Evolutionary conservation across 2,797 vertebrate species (phyloP).

Genomic region (Sparus aurata): DNA sequence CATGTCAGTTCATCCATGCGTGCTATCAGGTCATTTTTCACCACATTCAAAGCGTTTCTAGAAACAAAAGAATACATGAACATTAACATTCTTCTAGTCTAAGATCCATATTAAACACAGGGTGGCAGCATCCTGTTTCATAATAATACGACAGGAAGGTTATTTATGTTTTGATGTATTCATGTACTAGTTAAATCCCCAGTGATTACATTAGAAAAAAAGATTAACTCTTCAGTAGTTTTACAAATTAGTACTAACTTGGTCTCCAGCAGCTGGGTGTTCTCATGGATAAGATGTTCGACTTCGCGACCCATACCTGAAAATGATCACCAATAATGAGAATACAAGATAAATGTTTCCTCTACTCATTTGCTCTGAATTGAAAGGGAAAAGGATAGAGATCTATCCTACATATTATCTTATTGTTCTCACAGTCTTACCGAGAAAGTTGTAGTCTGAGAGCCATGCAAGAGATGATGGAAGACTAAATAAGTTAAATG

Average conservation of each 20-base stretch:
- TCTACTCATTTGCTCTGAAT: too few species aligned
- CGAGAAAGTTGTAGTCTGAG: constrained; percentile 90
- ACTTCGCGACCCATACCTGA: constrained; percentile 98
- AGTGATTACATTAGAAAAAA: not conserved
- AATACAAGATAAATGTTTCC: not conserved
- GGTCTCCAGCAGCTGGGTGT: constrained; percentile 95
- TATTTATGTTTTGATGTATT: not conserved
- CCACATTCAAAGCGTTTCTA: constrained; percentile 98
- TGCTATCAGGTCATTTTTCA: constrained; percentile 97
- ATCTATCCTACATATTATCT: not conserved
- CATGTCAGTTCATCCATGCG: constrained; percentile 94
- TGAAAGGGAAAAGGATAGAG: not conserved
- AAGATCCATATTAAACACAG: constrained; percentile 23
- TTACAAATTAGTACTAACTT: constrained; percentile 86
- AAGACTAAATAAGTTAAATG: constrained; percentile 38
- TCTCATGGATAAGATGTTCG: constrained; percentile 98
- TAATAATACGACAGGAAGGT: not conserved
- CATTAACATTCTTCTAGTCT: not conserved
- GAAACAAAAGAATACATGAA: not conserved
- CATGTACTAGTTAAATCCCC: too few species aligned
- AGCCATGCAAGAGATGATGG: constrained; percentile 88
- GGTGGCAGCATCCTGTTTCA: constrained; percentile 34
- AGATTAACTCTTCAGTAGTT: not conserved
- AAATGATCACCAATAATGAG: constrained; percentile 10
- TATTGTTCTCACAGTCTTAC: constrained; percentile 84